Base-by-base conservation (phyloP, 2,113 vertebrate species). In the Petromus typicus region DNA sequence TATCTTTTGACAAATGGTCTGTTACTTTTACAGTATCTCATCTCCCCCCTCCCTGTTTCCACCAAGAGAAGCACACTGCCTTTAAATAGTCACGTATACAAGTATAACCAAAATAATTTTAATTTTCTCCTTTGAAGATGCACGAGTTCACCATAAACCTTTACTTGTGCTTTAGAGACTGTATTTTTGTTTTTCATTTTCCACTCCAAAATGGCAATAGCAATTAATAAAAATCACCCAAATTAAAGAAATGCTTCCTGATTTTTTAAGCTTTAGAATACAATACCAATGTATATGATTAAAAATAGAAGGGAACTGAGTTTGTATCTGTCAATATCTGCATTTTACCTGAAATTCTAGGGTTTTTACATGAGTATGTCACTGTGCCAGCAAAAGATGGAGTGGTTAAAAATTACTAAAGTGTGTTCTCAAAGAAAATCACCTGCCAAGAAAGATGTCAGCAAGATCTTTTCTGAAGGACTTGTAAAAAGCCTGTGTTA, bases 341-440 rank as follows among this genome's bases (percentile, higher is more conserved):
- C 64, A 43, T 73, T 80, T 81, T 92, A 45, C 56, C 10, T 57
- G 25, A 92, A 94, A 66, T 78, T 6, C 27, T 85, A 76, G 3
- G 14, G 3, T 18, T 86, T 86, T 80, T 79, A 63, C 4, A 85
- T 1, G n/a, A 86, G 67, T 79, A 18, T 83, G 18, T 56, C 94
- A 56, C n/a, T 90, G 51, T 16, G 67, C 13, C 12, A 82, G 59
- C 5, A 57, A 76, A n/a, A 86, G 86, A 75, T 59, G 2, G 25
- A 66, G 34, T 78, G 56, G 25, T 71, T 97, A 93, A 89, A 96
- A 93, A 64, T 93, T 51, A 90, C 89, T 57, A 45, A 57, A 87
- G 51, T 37, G 25, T 63, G 7, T 96, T 96, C 95, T 87, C 86
- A 94, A 95, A 96, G 91, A 95, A 94, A 89, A 89, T 96, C 91